Evolutionary conservation across 2,888 invertebrate species (phyloP).

Genomic region (Drosophila ustulata): DNA sequence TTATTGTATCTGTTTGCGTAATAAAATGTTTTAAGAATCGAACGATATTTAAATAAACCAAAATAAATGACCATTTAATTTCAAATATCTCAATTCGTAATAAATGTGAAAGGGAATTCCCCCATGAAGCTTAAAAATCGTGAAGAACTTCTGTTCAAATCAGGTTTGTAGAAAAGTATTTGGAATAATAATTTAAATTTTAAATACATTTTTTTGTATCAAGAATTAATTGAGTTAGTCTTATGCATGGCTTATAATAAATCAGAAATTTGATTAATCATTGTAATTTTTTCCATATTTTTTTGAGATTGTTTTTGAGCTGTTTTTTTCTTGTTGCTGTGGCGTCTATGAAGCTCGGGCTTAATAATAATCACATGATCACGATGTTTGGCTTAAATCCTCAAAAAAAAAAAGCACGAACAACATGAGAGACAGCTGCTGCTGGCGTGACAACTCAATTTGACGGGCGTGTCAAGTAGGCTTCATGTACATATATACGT

Average conservation of each 20-base stretch:
- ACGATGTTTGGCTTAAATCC: constrained; percentile 34
- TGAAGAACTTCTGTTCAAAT: not conserved
- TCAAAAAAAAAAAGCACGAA: constrained; percentile 29
- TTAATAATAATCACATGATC: constrained; percentile 30
- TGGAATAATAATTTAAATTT: not conserved
- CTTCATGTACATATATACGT: constrained; percentile 9
- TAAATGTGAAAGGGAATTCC: not conserved
- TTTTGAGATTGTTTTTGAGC: not conserved
- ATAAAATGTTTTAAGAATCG: no score
- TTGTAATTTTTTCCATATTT: constrained; percentile 1
- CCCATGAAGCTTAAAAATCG: not conserved
- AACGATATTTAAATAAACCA: not conserved
- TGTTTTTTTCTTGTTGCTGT: not conserved
- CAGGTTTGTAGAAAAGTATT: not conserved
- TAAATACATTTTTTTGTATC: not conserved
- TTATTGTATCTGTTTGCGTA: no score
- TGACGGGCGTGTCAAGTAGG: constrained; percentile 56
- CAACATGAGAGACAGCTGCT: constrained; percentile 16
- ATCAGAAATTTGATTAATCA: constrained; percentile 16
- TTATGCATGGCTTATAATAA: not conserved
- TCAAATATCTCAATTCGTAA: not conserved
- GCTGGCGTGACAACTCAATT: constrained; percentile 56
- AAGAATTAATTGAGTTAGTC: not conserved
- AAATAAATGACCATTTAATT: not conserved
- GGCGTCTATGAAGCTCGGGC: not conserved